phyloP scores from a whole-genome alignment of 2,113 vertebrate genomes.

The Dicrurus megarhynchus region DNA sequence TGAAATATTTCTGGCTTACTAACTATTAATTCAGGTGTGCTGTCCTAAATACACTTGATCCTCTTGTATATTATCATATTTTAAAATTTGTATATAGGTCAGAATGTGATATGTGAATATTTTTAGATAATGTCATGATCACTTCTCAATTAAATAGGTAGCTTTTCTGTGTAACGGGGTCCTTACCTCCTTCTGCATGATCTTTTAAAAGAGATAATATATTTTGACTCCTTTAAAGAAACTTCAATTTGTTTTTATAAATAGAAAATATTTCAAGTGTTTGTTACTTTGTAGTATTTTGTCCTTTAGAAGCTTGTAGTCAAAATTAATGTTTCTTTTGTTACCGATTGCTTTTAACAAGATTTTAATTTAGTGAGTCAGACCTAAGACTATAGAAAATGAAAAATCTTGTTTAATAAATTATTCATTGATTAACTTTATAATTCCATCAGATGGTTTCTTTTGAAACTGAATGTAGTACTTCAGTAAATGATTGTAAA shows the following conservation, averaged over 20 bases:
- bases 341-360: not conserved
- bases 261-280: not conserved
- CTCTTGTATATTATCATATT: not conserved
- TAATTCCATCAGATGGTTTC: not conserved
- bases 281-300: not conserved
- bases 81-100: not conserved
- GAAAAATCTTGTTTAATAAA: not conserved
- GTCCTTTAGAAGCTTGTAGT: not conserved
- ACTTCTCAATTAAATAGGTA: not conserved
- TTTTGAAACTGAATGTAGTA: not conserved
- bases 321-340: not conserved
- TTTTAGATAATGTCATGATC: not conserved
- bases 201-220: not conserved
- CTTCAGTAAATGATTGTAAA: not conserved
- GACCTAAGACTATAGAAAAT: not conserved
- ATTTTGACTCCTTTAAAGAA: not conserved
- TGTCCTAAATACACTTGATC: not conserved
- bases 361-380: not conserved
- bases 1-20: not conserved
- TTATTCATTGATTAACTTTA: not conserved
- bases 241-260: not conserved
- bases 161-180: not conserved
- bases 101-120: not conserved
- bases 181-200: not conserved
- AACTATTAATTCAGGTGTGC: not conserved